Evolutionary conservation across 2,113 vertebrate genomes (phyloP).

Genomic region (Macrotus californicus): DNA sequence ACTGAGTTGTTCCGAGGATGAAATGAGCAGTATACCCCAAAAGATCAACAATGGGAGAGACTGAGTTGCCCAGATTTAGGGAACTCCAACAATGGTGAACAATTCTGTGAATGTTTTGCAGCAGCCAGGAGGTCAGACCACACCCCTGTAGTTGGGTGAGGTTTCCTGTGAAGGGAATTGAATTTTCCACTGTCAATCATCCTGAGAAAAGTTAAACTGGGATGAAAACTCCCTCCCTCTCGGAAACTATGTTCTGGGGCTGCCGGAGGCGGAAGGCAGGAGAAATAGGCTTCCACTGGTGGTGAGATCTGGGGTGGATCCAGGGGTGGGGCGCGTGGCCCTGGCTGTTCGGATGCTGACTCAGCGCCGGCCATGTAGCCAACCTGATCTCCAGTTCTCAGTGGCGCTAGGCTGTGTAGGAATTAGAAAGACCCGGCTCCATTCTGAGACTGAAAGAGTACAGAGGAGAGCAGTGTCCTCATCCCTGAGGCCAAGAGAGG

Average conservation of each 20-base stretch:
- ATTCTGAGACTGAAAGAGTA: background rate
- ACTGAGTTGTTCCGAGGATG: background rate
- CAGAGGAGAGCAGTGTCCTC: background rate
- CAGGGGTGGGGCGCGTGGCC: background rate
- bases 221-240: background rate
- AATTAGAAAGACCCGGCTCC: background rate
- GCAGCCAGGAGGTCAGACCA: slow-evolving; percentile 16
- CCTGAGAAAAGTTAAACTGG: slow-evolving; percentile 38
- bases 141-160: slow-evolving; percentile 54
- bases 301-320: background rate
- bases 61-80: background rate
- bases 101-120: background rate
- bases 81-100: background rate
- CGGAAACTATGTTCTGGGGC: background rate
- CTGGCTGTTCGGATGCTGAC: background rate
- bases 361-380: background rate
- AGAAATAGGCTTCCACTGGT: background rate
- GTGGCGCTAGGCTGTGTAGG: background rate
- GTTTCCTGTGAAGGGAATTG: slow-evolving; percentile 62
- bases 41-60: background rate
- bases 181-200: slow-evolving; percentile 66
- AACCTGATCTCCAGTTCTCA: background rate
- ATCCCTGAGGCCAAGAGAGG: background rate
- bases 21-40: background rate
- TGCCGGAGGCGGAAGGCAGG: background rate